phyloP scores from a whole-genome alignment of 2,797 vertebrate genomes.

The Lithobates sylvaticus region DNA sequence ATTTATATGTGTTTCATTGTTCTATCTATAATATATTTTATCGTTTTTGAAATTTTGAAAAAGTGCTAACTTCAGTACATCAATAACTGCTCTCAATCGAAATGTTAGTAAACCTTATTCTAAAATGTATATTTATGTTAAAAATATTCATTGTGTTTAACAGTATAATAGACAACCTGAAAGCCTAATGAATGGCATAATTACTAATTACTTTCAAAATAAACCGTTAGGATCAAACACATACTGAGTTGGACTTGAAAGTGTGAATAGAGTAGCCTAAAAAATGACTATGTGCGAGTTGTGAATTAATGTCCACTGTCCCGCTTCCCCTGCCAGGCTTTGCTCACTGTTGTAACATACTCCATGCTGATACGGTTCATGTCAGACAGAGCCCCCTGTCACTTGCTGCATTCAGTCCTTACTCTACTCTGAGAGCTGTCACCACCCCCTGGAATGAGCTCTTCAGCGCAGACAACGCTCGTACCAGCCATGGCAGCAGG shows the following conservation, averaged over 20 bases:
- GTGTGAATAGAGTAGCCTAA: slow-evolving; percentile 8
- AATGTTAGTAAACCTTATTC: background rate
- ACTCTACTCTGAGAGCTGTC: slow-evolving; percentile 85
- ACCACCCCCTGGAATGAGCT: slow-evolving; percentile 76
- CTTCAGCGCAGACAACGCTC: slow-evolving; percentile 72
- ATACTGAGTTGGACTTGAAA: background rate
- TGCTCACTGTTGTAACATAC: slow-evolving; percentile 69
- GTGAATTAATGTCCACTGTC: slow-evolving; percentile 69
- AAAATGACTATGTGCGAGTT: slow-evolving; percentile 58
- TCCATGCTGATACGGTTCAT: slow-evolving; percentile 85
- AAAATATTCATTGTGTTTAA: background rate
- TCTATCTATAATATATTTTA: background rate
- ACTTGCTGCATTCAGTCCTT: slow-evolving; percentile 80
- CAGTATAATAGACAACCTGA: background rate
- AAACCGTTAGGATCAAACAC: background rate
- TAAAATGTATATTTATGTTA: background rate
- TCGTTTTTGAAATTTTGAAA: background rate
- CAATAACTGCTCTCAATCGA: background rate
- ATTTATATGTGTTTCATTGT: too few species aligned
- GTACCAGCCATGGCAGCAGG: slow-evolving; percentile 67
- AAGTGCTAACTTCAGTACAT: background rate
- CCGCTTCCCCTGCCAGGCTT: slow-evolving; percentile 63
- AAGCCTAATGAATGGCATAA: background rate
- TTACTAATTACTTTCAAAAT: background rate
- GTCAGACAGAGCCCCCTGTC: slow-evolving; percentile 88